These are phyloP conservation scores for Yponomeuta evonymella DNA, from an alignment of 2,888 invertebrate genomes.

Conservation along the genomic window DNA sequence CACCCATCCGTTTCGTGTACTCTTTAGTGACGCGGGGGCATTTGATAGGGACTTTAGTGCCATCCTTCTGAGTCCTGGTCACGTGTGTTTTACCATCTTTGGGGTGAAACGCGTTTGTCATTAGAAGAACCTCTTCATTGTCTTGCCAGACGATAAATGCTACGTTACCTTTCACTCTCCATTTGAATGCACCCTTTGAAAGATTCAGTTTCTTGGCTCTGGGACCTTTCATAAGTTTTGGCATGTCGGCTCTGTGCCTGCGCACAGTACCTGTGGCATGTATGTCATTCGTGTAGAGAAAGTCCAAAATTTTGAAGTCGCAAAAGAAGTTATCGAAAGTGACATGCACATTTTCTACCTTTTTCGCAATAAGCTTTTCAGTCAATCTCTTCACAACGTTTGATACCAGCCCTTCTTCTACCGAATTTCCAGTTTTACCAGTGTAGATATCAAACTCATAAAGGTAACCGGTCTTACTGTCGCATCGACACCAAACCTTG, in stretches of 20 bases:
- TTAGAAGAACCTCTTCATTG: slow-evolving; percentile 28
- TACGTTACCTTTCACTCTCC: slow-evolving; percentile 28
- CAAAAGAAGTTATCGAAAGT: no score
- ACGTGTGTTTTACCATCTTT: slow-evolving; percentile 4
- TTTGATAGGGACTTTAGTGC: not conserved
- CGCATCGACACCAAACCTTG: no score
- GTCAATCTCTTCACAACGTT: not conserved
- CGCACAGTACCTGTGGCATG: no score
- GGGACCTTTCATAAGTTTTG: no score
- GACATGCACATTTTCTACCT: no score
- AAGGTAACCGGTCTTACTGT: no score
- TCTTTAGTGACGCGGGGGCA: no score
- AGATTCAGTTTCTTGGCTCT: slow-evolving; percentile 22
- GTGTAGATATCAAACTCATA: no score
- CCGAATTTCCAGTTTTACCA: not conserved
- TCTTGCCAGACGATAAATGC: slow-evolving; percentile 31
- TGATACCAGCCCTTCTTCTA: not conserved
- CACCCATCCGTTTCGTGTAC: no score
- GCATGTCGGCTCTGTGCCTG: no score
- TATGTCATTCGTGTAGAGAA: no score
- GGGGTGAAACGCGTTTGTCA: slow-evolving; percentile 25
- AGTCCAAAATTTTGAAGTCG: no score
- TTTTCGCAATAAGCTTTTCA: slow-evolving; percentile 1
- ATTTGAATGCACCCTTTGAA: slow-evolving; percentile 29
- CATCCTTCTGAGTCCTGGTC: slow-evolving; percentile 6